Percentiles rank a stretch among this genome's conserved stretches.
Conservation (phyloP, 2,797 vertebrate genomes). For the Spinibarbus caldwelli region DNA sequence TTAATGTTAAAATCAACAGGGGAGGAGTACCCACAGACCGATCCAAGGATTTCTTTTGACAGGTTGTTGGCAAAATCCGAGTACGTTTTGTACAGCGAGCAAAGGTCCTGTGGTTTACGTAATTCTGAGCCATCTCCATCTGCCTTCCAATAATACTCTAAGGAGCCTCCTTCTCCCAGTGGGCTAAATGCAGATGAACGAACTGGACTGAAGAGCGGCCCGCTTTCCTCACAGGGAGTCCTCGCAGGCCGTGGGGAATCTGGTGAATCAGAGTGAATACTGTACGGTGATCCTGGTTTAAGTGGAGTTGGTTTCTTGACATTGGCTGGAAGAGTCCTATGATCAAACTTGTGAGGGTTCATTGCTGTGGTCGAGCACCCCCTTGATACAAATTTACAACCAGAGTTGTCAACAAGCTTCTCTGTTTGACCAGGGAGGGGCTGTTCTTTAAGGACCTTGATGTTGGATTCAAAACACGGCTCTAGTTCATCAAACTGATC, state of each 20-base stretch:
- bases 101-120: slow-evolving; percentile 77
- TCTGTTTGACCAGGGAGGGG: slow-evolving; percentile 68
- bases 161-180: slow-evolving; percentile 79
- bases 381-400: slow-evolving; percentile 73
- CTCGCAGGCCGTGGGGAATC: slow-evolving; percentile 88
- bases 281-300: slow-evolving; percentile 91
- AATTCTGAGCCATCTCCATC: slow-evolving; percentile 75
- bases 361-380: slow-evolving; percentile 81
- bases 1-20: slow-evolving; percentile 79
- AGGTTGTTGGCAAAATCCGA: slow-evolving; percentile 90
- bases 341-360: slow-evolving; percentile 95
- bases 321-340: slow-evolving; percentile 89
- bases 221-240: slow-evolving; percentile 85
- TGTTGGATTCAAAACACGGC: slow-evolving; percentile 77
- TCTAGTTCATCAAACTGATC: slow-evolving; percentile 96
- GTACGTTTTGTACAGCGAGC: slow-evolving; percentile 82
- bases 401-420: slow-evolving; percentile 73
- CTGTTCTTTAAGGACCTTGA: slow-evolving; percentile 68
- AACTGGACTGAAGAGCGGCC: slow-evolving; percentile 91
- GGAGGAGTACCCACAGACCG: slow-evolving; percentile 84
- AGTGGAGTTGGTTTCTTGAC: slow-evolving; percentile 95
- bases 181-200: slow-evolving; percentile 95
- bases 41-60: slow-evolving; percentile 90
- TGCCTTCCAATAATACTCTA: slow-evolving; percentile 86
- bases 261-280: slow-evolving; percentile 80